Conservation (phyloP, 2,888 invertebrate species). For the Eremobia ochroleuca region DNA sequence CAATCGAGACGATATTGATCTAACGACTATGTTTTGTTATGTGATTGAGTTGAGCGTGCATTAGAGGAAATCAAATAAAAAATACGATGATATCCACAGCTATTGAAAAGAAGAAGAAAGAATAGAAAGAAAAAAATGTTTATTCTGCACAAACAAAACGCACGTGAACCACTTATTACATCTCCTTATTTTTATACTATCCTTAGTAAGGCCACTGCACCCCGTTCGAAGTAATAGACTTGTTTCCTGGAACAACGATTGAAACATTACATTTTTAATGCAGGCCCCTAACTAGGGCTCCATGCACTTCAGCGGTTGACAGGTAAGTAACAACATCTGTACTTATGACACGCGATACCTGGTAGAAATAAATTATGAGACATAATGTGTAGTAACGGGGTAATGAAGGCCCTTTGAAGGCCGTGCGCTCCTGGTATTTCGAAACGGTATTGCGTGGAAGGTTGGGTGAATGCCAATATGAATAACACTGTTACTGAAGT, state of each 20-base stretch:
- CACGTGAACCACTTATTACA: background rate
- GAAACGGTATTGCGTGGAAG: background rate
- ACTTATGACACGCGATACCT: conserved; percentile 73
- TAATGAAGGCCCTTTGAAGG: conserved; percentile 24
- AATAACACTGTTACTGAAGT: conserved; percentile 4
- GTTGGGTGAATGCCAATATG: background rate
- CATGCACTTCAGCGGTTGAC: conserved; percentile 58
- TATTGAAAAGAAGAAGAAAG: too few relatives aligned
- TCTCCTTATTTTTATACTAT: background rate
- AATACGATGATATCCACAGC: too few relatives aligned
- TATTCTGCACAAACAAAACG: too few relatives aligned
- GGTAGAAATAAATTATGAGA: conserved; percentile 53
- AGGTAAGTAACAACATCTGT: conserved; percentile 76
- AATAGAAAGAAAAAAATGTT: too few relatives aligned
- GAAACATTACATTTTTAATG: conserved; percentile 87
- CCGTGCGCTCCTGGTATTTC: conserved; percentile 46
- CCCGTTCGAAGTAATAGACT: conserved; percentile 76
- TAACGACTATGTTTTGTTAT: too few relatives aligned
- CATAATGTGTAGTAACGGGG: conserved; percentile 9
- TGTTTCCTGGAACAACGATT: conserved; percentile 82
- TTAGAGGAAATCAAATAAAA: too few relatives aligned
- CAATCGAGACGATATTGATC: background rate
- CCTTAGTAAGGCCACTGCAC: conserved; percentile 48
- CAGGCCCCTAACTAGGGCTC: conserved; percentile 61
- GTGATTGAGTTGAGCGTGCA: too few relatives aligned